Evolutionary conservation across 2,888 invertebrate genomes (phyloP), one percentile per base, ranked within the genome.

Genomic region (Coecobrya sp.): DNA sequence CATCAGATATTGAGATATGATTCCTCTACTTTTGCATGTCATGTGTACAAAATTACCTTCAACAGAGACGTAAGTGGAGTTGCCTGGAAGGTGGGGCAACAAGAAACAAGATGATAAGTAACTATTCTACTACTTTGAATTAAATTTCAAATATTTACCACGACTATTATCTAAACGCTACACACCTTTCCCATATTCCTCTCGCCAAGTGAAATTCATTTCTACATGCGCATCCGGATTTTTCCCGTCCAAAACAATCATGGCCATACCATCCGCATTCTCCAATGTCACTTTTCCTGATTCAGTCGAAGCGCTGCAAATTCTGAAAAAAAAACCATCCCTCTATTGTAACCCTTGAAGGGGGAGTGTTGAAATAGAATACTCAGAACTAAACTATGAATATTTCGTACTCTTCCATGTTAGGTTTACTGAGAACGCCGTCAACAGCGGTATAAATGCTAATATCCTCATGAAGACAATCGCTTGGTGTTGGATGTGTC

Each of bases 201-300:
- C 68, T 27, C 30, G 52, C 90, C 90, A 90, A 0, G 70, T 27
- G 19, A 90, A 90, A 52, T 76, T 76, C 76, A 90, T 45, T 0
- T 16, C 42, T 1, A 85, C 27, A 49, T 42, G 52, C 0, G 73
- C 25, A 8, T 27, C 70, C 0, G 89, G 27, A 27, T 84, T 73
- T 0, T n/a, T 13, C 13, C 49, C 30, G 30, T 85, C 42, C 19
- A 90, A 25, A 7, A 90, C 68, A 25, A 90, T 85, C 59, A 90
- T 59, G 10, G 59, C 85, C 76, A 90, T 59, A 10, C 85, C 85
- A 25, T 90, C 85, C 0, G 76, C 85, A 62, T 84, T 70, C 19
- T 90, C 59, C 19, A 90, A 19, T 0, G 22, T 8, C 0, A 55
- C 49, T 22, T 62, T 5, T 1, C 84, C 84, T 13, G 82, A 55